Evolutionary conservation across 2,113 vertebrate species (phyloP).

Genomic region (Dicerorhinus sumatrensis): DNA sequence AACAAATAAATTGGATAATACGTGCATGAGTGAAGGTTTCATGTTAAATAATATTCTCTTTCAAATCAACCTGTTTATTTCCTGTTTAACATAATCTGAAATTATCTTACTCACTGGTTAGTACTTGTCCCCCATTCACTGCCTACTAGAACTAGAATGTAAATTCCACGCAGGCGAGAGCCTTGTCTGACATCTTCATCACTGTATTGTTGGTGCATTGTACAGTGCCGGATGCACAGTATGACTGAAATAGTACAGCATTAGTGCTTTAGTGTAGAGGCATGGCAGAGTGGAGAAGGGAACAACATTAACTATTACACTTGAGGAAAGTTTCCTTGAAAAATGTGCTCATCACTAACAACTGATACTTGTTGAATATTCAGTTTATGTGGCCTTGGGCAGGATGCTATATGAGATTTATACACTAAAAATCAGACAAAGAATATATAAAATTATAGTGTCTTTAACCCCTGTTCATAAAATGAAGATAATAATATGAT

Average conservation of each 20-base stretch:
- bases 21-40: not conserved
- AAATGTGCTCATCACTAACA: not conserved
- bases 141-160: not conserved
- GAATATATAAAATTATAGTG: not conserved
- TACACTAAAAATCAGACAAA: not conserved
- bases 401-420: not conserved
- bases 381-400: not conserved
- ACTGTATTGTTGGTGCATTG: not conserved
- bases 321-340: not conserved
- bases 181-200: not conserved
- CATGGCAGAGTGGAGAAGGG: not conserved
- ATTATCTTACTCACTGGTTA: not conserved
- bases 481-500: not conserved
- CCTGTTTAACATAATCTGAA: not conserved
- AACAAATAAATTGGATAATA: not conserved
- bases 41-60: not conserved
- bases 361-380: not conserved
- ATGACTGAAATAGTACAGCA: not conserved
- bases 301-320: not conserved
- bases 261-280: not conserved
- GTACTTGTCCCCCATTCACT: not conserved
- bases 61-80: not conserved
- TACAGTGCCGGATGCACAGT: too few relatives aligned
- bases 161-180: not conserved
- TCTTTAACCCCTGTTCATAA: not conserved